These are phyloP conservation scores for Orthosia gothica DNA, from an alignment of 2,888 invertebrate species.

Conservation along the genomic window DNA sequence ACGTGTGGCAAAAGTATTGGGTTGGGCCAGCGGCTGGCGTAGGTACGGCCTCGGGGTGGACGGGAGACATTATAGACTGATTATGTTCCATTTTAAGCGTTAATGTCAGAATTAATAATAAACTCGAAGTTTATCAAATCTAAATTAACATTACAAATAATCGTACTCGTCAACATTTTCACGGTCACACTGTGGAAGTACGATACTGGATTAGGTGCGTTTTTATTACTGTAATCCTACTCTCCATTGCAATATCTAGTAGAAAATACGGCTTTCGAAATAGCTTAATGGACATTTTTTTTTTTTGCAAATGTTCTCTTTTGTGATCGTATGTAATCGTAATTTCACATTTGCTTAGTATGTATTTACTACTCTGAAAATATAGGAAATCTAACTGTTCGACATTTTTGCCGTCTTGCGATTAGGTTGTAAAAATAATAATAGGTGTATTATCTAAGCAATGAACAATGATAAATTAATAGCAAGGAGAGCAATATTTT, in stretches of 20 bases:
- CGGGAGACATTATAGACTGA: not conserved
- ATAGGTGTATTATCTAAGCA: not conserved
- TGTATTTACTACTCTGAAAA: no score
- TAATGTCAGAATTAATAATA: slow-evolving; percentile 47
- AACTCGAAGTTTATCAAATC: slow-evolving; percentile 44
- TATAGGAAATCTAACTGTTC: not conserved
- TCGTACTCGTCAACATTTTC: slow-evolving; percentile 9
- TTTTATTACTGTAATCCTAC: not conserved
- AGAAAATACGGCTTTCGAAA: not conserved
- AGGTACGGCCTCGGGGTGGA: not conserved
- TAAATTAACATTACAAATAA: slow-evolving; percentile 41
- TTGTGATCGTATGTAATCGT: no score
- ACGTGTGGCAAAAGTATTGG: not conserved
- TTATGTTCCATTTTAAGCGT: slow-evolving; percentile 7
- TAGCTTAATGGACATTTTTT: no score
- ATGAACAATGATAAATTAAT: not conserved
- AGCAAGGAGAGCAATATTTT: not conserved
- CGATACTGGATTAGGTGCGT: not conserved
- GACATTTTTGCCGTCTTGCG: not conserved
- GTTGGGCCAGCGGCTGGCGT: not conserved
- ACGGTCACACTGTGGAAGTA: not conserved
- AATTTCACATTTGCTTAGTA: no score
- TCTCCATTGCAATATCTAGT: not conserved
- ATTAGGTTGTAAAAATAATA: not conserved
- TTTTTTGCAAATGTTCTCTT: no score